Evolutionary conservation across 2,888 invertebrate genomes (phyloP).

Genomic region (Cosmorhoe ocellata): DNA sequence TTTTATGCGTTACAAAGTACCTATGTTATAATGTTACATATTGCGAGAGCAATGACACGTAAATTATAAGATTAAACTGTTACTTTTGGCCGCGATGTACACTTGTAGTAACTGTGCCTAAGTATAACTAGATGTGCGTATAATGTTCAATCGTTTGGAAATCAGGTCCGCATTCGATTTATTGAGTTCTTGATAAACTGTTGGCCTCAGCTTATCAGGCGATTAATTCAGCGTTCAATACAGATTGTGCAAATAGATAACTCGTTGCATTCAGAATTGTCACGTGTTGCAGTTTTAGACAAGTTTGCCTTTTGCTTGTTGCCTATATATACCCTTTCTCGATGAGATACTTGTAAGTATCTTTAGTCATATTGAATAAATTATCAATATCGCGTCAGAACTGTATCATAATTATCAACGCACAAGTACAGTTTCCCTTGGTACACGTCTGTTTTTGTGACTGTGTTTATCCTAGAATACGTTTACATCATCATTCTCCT

Average conservation of each 20-base stretch:
- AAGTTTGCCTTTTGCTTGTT: not conserved
- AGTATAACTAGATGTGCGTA: not conserved
- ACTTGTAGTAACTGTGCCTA: not conserved
- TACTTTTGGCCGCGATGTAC: slow-evolving; percentile 1
- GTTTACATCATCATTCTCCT: no score
- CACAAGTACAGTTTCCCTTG: no score
- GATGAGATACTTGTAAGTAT: not conserved
- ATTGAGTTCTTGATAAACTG: slow-evolving; percentile 15
- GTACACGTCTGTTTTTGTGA: no score
- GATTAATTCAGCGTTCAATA: slow-evolving; percentile 14
- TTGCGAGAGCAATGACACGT: slow-evolving; percentile 14
- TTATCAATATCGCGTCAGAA: no score
- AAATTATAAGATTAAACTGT: slow-evolving; percentile 3
- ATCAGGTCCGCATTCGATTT: slow-evolving; percentile 4
- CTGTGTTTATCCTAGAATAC: no score
- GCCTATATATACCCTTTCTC: not conserved
- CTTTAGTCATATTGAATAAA: no score
- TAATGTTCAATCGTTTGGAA: slow-evolving; percentile 1
- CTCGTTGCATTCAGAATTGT: slow-evolving; percentile 4
- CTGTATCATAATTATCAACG: no score
- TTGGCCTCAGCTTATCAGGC: slow-evolving; percentile 9
- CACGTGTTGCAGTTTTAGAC: not conserved
- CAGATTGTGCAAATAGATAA: slow-evolving; percentile 6
- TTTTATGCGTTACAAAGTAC: no score
- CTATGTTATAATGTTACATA: no score